phyloP scores from a whole-genome alignment of 2,113 vertebrate genomes.

The Syngnathus typhle region DNA sequence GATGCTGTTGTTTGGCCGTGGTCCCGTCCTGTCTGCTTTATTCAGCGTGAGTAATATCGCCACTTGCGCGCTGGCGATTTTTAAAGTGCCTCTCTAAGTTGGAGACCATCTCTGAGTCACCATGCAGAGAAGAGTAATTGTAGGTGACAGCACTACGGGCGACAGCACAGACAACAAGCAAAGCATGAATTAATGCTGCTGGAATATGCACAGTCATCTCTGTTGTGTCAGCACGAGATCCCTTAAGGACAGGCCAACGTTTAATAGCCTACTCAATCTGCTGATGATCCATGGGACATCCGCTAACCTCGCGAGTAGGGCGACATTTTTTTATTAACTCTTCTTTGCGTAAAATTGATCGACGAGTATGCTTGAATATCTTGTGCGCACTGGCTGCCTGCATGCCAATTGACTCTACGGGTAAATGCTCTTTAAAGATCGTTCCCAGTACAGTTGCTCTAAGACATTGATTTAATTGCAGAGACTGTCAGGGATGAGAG shows the following conservation, averaged over 20 bases:
- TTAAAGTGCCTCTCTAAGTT: conserved; percentile 39
- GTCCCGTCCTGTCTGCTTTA: conserved; percentile 38
- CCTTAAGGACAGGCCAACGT: conserved; percentile 29
- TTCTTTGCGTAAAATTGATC: conserved; percentile 3
- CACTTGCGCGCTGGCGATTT: conserved; percentile 39
- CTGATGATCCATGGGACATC: conserved; percentile 31
- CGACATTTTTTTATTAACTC: conserved; percentile 18
- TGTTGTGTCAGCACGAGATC: conserved; percentile 49
- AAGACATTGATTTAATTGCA: conserved; percentile 43
- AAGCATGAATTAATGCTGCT: conserved; percentile 48
- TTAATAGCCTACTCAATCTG: conserved; percentile 38
- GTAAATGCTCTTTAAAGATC: conserved; percentile 33
- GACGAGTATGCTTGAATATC: not conserved
- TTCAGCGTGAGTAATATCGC: conserved; percentile 49
- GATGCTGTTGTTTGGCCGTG: conserved; percentile 33
- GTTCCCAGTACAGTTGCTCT: conserved; percentile 22
- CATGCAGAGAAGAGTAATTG: conserved; percentile 47
- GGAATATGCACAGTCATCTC: conserved; percentile 58
- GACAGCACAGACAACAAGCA: conserved; percentile 46
- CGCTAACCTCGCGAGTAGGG: conserved; percentile 18
- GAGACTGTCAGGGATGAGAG: conserved; percentile 18
- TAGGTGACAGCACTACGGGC: conserved; percentile 51
- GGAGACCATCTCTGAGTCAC: conserved; percentile 52
- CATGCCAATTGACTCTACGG: conserved; percentile 24
- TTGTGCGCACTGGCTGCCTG: not conserved